Conservation (phyloP, 2,113 vertebrate species). For the Pterophyllum scalare region DNA sequence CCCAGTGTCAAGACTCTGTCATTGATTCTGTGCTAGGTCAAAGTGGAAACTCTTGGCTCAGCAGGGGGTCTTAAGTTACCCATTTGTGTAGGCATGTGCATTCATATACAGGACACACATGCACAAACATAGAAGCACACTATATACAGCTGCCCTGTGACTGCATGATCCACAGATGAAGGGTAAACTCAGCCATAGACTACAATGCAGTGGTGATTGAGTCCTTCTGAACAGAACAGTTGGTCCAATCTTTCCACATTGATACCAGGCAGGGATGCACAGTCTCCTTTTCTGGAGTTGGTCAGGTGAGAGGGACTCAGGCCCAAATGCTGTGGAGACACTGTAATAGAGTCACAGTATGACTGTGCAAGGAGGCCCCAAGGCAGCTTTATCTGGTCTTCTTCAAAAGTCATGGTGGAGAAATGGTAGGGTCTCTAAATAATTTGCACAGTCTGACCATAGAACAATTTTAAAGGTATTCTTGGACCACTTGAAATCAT, state of each 20-base stretch:
- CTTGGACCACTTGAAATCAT: neutral
- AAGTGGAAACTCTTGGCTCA: constrained; percentile 50
- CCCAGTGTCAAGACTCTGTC: constrained; percentile 55
- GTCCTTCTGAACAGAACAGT: neutral
- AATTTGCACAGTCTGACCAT: too few species aligned
- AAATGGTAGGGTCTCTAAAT: neutral
- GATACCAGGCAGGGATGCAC: neutral
- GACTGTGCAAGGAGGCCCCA: neutral
- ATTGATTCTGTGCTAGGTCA: constrained; percentile 70
- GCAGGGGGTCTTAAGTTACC: constrained; percentile 47
- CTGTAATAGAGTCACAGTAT: neutral
- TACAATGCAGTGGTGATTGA: neutral
- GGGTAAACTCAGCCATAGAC: neutral
- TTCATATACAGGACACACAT: neutral
- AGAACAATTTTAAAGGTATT: too few species aligned
- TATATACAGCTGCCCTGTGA: neutral
- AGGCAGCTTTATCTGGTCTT: neutral
- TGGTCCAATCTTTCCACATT: neutral
- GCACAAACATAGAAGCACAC: neutral
- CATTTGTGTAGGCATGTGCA: neutral
- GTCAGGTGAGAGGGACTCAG: neutral
- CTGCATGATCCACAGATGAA: neutral
- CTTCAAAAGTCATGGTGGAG: neutral
- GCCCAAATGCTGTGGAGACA: neutral
- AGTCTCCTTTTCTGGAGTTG: neutral